These are phyloP conservation scores for Craseonycteris thonglongyai DNA, from an alignment of 2,113 vertebrate genomes.

Conservation along the genomic window DNA sequence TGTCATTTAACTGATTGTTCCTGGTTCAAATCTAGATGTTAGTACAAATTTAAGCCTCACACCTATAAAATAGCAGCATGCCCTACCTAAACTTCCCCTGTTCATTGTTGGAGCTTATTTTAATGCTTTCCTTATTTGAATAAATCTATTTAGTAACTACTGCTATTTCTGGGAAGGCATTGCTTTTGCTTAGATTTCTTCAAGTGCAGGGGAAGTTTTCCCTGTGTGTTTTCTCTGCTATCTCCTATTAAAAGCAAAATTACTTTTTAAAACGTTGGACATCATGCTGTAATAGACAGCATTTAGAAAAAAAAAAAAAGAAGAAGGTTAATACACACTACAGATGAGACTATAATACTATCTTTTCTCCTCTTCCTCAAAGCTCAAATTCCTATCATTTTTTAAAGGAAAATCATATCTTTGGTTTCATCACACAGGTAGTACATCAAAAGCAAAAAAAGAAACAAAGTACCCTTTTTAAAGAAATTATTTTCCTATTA, in stretches of 20 bases:
- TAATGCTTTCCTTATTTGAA: slow-evolving; percentile 38
- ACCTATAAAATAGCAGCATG: slow-evolving; percentile 29
- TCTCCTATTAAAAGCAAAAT: slow-evolving; percentile 57
- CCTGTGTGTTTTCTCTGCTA: slow-evolving; percentile 41
- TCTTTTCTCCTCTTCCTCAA: neutral
- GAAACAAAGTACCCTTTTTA: neutral
- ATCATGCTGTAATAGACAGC: slow-evolving; percentile 57
- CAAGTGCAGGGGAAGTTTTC: slow-evolving; percentile 28
- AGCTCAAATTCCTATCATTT: neutral
- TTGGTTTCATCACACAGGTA: neutral
- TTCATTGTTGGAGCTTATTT: slow-evolving; percentile 36
- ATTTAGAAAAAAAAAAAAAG: slow-evolving; percentile 40
- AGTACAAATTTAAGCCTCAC: slow-evolving; percentile 45
- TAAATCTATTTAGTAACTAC: slow-evolving; percentile 25
- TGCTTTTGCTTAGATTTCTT: slow-evolving; percentile 50
- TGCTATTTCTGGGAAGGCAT: neutral
- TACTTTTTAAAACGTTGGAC: slow-evolving; percentile 54
- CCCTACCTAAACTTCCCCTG: slow-evolving; percentile 12
- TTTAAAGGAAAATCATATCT: neutral
- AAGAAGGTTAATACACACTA: neutral
- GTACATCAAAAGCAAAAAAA: neutral
- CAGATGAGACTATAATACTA: neutral
- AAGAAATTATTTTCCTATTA: neutral
- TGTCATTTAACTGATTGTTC: slow-evolving; percentile 38
- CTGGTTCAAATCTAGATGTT: neutral